phyloP scores from a whole-genome alignment of 2,797 vertebrate species.

The Platalea minor region DNA sequence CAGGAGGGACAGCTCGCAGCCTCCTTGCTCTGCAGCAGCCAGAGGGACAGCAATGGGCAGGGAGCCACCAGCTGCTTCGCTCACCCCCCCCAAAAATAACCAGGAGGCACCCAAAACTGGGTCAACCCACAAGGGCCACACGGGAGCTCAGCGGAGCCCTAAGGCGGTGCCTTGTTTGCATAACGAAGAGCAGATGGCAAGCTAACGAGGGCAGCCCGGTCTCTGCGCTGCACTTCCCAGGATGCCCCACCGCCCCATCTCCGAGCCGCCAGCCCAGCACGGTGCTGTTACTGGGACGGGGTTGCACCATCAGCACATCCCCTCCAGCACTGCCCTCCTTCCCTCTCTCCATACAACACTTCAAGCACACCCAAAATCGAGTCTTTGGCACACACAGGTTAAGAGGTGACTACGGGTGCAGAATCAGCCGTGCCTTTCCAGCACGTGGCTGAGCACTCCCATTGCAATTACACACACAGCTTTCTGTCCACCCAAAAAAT shows the following conservation, averaged over 20 bases:
- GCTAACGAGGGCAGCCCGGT: neutral
- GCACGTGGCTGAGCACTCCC: neutral
- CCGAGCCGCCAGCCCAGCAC: neutral
- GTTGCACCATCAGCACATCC: neutral
- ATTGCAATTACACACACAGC: neutral
- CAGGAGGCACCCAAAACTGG: conserved; percentile 6
- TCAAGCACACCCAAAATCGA: neutral
- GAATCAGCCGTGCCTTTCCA: rapidly evolving
- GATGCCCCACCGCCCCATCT: neutral
- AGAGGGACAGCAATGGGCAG: neutral
- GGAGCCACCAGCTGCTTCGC: neutral
- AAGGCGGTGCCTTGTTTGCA: neutral
- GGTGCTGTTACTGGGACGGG: neutral
- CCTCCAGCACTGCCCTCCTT: neutral
- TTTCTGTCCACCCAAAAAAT: neutral
- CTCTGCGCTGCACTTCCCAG: neutral
- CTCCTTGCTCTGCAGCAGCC: neutral
- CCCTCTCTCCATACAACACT: neutral
- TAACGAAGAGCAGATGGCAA: conserved; percentile 35
- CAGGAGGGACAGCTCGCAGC: neutral
- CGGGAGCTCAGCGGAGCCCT: neutral
- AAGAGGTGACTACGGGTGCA: neutral
- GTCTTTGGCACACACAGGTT: neutral
- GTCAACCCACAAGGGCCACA: conserved; percentile 32
- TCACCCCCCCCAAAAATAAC: neutral